These are phyloP conservation scores for Macropis europaea DNA, from an alignment of 2,888 invertebrate species.

Conservation along the genomic window DNA sequence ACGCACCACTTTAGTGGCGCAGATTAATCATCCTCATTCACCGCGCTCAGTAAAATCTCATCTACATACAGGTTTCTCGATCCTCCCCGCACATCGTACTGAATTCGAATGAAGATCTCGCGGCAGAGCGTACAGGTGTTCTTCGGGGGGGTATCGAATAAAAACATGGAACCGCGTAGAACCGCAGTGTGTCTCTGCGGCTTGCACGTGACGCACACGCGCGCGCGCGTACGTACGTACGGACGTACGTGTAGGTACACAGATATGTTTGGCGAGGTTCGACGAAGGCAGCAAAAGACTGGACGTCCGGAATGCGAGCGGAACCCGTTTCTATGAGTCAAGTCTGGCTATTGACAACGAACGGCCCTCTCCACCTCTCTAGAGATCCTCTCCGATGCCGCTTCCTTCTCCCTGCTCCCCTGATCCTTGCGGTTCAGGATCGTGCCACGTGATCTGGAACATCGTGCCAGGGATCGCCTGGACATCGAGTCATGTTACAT, in stretches of 20 bases:
- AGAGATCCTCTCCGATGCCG: constrained; percentile 13
- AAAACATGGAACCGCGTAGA: constrained; percentile 16
- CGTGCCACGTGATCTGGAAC: constrained; percentile 60
- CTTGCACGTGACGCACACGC: background rate
- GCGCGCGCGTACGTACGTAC: background rate
- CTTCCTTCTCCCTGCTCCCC: background rate
- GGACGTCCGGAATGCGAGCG: constrained; percentile 73
- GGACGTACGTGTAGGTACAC: background rate
- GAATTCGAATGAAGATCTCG: background rate
- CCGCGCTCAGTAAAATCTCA: no score
- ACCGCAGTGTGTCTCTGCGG: background rate
- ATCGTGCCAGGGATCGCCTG: constrained; percentile 43
- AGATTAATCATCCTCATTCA: no score
- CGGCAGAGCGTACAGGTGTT: constrained; percentile 6
- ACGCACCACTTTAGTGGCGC: no score
- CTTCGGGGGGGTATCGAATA: constrained; percentile 1
- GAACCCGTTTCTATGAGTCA: constrained; percentile 75
- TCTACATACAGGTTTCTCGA: no score
- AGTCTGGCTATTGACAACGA: constrained; percentile 71
- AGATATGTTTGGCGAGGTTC: constrained; percentile 17
- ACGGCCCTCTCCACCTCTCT: constrained; percentile 39
- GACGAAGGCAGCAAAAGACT: constrained; percentile 48
- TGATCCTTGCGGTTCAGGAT: constrained; percentile 61
- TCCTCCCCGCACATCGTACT: no score
- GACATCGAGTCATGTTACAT: constrained; percentile 59